Base-by-base conservation (phyloP, 2,888 invertebrate genomes). In the Marronus borbonicus region DNA sequence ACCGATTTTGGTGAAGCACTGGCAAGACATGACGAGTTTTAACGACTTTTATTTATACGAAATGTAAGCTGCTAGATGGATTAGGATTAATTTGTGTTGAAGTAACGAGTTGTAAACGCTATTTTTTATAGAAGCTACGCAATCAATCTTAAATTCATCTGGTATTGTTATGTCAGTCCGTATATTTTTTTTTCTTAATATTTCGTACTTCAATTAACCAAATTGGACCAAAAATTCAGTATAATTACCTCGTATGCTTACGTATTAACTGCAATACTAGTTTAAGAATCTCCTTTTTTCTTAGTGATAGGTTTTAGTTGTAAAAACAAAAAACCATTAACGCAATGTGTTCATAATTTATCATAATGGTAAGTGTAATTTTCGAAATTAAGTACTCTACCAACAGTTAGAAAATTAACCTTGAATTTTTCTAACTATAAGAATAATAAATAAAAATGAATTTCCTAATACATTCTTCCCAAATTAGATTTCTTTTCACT, bases 1-100 rank as follows among this genome's bases (percentile, higher is more conserved):
- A 99, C 99, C 0, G 99, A 99, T 90, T 99, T 98, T 88, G 99
- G 99, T 0, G 98, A 99, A 87, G 98, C 98, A 5, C 90, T 99
- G 17, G 93, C 94, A 0, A 92, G 97, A 83, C 99, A 99, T 86
- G 99, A 99, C 86, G 98, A 98, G 89, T 98, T 98, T 89, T 98
- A 93, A 89, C 44, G 10, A 10, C 44, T 66, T 65, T 10, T 65
- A 65, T 17, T 28, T 24, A 20, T 12, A 8, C 12, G 3, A 1
- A 62, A 75, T 10, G 10, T 50, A 58, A 50, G 50, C 52, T 55
- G 50, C 52, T 55, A 24, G 55, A 55, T 49, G 49, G 28, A 49
- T 49, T 60, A 17, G 60, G 24, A 28, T 49, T 49, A 49, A 49
- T 12, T 49, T 44, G 49, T 49, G 20, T 68, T 2, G 17, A 24